Evolutionary conservation across 2,888 invertebrate genomes (phyloP), one percentile per base, ranked within the genome.

Genomic region (Leptinotarsa rubiginosa): DNA sequence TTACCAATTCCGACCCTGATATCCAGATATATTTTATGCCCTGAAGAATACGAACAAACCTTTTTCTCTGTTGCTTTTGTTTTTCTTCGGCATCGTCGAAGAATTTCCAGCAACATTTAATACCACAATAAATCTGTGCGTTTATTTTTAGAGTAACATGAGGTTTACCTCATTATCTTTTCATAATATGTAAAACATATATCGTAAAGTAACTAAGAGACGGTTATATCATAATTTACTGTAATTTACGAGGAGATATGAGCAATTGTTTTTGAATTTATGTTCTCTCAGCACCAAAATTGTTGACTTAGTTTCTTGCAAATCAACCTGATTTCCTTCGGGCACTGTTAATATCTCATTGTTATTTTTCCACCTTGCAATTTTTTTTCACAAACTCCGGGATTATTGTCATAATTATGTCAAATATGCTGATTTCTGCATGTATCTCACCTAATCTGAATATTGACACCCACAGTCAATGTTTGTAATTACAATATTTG

Each of bases 111-210:
- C 31, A 54, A 25, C 69, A 69, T 69, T 69, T 20, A 69, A 69
- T 69, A 56, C 69, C 56, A 56, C 69, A 41, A 69, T 69, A 69
- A 69, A 69, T 69, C 69, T 69, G 69, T 69, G 54, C 47, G 69
- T 69, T 69, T 69, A 69, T 69, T 69, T 69, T 69, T 47, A 69
- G 56, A 69, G 69, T 69, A 69, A 69, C 69, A 69, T 69, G 69
- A 69, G 69, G 56, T 69, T 69, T 69, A 56, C 69, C 69, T 69
- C 69, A 69, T 69, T 56, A 69, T 56, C 69, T 69, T 69, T 69
- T 69, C 56, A 69, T 69, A 69, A 69, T 69, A 69, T 69, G 69
- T 69, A 69, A 69, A 69, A 69, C 69, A 69, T 56, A 69, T 69
- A 69, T 56, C 69, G 69, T 69, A 69, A 69, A 69, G 7, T 69